These are phyloP conservation scores for Cervus canadensis DNA, from an alignment of 2,113 vertebrate species.

Conservation along the genomic window DNA sequence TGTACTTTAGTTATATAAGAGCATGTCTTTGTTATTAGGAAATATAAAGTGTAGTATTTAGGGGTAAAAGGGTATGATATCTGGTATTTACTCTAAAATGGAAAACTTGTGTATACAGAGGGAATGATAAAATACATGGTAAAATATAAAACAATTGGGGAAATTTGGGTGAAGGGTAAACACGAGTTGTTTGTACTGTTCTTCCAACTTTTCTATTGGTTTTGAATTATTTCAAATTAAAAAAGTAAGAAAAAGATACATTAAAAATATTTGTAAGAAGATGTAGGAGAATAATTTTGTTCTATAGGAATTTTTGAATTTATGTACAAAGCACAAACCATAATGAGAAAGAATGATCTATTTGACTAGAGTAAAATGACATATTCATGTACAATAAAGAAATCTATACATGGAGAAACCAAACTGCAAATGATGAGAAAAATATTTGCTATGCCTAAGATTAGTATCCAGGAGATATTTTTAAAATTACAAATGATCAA, in stretches of 20 bases:
- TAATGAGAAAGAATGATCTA: not conserved
- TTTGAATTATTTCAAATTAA: not conserved
- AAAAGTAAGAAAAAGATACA: not conserved
- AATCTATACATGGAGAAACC: not conserved
- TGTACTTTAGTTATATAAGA: not conserved
- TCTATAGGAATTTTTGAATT: not conserved
- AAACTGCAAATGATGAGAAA: not conserved
- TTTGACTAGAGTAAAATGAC: not conserved
- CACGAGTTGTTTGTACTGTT: not conserved
- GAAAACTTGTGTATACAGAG: not conserved
- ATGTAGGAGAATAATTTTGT: not conserved
- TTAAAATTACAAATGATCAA: not conserved
- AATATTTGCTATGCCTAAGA: not conserved
- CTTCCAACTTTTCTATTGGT: not conserved
- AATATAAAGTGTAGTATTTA: not conserved
- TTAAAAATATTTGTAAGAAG: slow-evolving; percentile 12
- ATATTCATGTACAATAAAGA: not conserved
- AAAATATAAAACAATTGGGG: not conserved
- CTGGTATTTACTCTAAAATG: not conserved
- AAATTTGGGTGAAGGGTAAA: not conserved
- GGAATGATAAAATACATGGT: not conserved
- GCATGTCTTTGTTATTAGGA: slow-evolving; percentile 19
- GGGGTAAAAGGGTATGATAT: not conserved
- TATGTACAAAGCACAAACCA: not conserved
- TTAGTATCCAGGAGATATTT: not conserved